Base-by-base conservation (phyloP, 2,113 vertebrate species). In the Chaetodon auriga region DNA sequence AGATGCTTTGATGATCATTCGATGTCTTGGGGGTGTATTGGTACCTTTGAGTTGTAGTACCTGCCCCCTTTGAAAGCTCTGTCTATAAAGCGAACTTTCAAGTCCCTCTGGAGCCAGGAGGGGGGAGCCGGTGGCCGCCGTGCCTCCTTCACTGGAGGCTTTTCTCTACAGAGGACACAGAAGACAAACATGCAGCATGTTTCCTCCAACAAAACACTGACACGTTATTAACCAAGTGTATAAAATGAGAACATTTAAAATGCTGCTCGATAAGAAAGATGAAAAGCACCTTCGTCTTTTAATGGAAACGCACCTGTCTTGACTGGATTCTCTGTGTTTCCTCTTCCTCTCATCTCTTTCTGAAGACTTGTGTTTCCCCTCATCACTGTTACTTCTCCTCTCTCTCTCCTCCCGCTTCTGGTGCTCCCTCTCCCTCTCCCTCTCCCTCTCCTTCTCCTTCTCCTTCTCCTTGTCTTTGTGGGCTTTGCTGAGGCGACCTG, bases 1-100 rank as follows among this genome's bases (percentile, higher is more conserved):
- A 41, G 8, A 36, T 55, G 21, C 15, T n/a, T n/a, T 41, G 4
- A 7, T n/a, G 23, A 23, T 57, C 15, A 51, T 30, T 60, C 4
- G 12, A 16, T 64, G 46, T 58, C 10, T 68, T 2, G 6, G 46
- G 23, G n/a, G 21, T 0, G 6, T 2, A 43, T 58, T 11, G 0
- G 6, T 90, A 97, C 97, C 96, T 97, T 98, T 36, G 95, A 96
- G 88, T 97, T 97, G 92, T 98, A 98, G 90, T 97, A 97, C 41
- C 88, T 94, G n/a, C 97, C 97, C 4, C 95, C 96, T 89, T 97
- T 96, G 82, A 97, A 95, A 41, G 90, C 25, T 89, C 94, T 97
- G 92, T 98, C 96, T 78, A 98, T 95, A 55, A 97, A 97, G 13
- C 97, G 96, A 69, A 98, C 97, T 23, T 94, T 96, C 49, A 98